phyloP scores from a whole-genome alignment of 2,888 invertebrate species.

The Parnassius orleans region DNA sequence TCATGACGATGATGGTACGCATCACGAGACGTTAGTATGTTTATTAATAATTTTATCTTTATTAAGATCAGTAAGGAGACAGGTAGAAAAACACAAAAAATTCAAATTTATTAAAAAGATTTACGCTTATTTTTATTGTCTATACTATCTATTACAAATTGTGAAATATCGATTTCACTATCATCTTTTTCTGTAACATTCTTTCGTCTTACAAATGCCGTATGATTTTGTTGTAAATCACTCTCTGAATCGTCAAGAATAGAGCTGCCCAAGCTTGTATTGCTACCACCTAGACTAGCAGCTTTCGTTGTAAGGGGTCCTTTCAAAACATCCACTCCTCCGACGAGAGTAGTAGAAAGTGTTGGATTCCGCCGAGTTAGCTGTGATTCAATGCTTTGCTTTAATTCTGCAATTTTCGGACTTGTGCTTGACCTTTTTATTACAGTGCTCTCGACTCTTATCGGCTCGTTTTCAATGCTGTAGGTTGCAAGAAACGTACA shows the following conservation, averaged over 20 bases:
- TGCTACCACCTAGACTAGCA: slow-evolving; percentile 65
- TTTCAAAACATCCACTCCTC: slow-evolving; percentile 61
- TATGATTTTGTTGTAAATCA: slow-evolving; percentile 45
- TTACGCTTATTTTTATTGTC: slow-evolving; percentile 48
- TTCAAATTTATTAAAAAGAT: slow-evolving; percentile 43
- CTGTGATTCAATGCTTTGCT: slow-evolving; percentile 79
- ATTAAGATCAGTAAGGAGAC: too few relatives aligned
- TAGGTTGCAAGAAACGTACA: neutral
- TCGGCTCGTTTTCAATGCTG: slow-evolving; percentile 73
- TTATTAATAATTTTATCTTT: too few relatives aligned
- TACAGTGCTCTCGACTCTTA: slow-evolving; percentile 54
- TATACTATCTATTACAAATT: slow-evolving; percentile 45
- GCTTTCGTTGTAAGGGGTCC: slow-evolving; percentile 42
- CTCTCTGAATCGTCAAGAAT: slow-evolving; percentile 67
- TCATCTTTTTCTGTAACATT: slow-evolving; percentile 56
- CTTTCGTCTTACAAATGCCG: slow-evolving; percentile 53
- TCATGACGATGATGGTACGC: too few relatives aligned
- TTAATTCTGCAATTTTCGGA: slow-evolving; percentile 79
- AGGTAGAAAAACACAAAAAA: neutral
- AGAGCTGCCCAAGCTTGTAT: slow-evolving; percentile 74
- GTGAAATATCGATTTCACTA: slow-evolving; percentile 71
- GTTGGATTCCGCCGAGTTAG: slow-evolving; percentile 66
- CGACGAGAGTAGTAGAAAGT: slow-evolving; percentile 52
- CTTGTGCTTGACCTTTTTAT: slow-evolving; percentile 71
- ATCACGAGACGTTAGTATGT: too few relatives aligned